A percentile compares a stretch with the other conserved stretches of the same genome.
These are phyloP conservation scores for Lytechinus pictus DNA, from an alignment of 35 echinoderm and acorn worm genomes.

Conservation along the genomic window DNA sequence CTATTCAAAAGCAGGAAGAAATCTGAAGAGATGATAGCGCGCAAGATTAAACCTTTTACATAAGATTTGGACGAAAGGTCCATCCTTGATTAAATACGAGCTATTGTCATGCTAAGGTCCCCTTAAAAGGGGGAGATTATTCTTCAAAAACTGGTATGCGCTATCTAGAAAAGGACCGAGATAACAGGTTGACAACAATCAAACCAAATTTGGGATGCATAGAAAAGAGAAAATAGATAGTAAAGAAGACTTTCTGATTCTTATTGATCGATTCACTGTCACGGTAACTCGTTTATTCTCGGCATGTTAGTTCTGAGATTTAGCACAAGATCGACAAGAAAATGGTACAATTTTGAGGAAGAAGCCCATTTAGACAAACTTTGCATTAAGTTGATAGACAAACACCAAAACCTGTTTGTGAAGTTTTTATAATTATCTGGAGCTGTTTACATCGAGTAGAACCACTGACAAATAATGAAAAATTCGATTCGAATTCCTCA, in stretches of 20 bases:
- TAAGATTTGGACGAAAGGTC: conserved; percentile 21
- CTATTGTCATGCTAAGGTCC: conserved; percentile 24
- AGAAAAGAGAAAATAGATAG: not conserved
- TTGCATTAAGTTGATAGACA: conserved; percentile 35
- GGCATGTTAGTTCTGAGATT: conserved; percentile 35
- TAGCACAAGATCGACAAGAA: conserved; percentile 25
- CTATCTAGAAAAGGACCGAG: not conserved
- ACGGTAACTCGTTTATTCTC: conserved; percentile 1
- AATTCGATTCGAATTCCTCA: not conserved
- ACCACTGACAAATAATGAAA: not conserved
- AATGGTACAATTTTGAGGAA: not conserved
- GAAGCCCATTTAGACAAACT: conserved; percentile 5
- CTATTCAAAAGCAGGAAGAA: conserved; percentile 30
- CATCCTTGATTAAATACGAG: conserved; percentile 49
- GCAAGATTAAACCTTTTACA: conserved; percentile 47
- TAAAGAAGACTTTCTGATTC: conserved; percentile 5
- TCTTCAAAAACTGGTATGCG: conserved; percentile 24
- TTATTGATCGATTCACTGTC: conserved; percentile 21
- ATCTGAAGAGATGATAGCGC: conserved; percentile 37
- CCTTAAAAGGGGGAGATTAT: not conserved
- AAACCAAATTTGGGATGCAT: conserved; percentile 35
- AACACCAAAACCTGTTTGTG: not conserved
- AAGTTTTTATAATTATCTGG: not conserved
- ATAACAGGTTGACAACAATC: conserved; percentile 6
- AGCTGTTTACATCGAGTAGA: not conserved